These are phyloP conservation scores for Xerus rutilus DNA, from an alignment of 2,797 vertebrate genomes.

Conservation along the genomic window DNA sequence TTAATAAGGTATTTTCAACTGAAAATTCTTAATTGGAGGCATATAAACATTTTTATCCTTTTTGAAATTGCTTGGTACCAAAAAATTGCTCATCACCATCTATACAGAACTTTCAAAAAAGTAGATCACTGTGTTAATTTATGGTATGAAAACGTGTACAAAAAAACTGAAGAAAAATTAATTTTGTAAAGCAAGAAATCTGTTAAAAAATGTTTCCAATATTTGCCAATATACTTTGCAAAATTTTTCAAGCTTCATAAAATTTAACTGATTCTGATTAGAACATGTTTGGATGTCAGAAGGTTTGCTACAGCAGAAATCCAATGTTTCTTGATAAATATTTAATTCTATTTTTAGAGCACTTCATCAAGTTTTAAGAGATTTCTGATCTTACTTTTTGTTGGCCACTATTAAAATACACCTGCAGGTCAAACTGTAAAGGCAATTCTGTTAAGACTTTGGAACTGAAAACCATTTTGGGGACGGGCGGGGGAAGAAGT, in stretches of 20 bases:
- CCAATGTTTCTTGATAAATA: constrained; percentile 44
- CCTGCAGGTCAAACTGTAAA: constrained; percentile 50
- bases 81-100: not conserved
- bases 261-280: constrained; percentile 45
- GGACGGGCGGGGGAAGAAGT: not conserved
- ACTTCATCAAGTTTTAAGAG: constrained; percentile 57
- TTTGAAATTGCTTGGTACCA: not conserved
- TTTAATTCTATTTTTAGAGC: constrained; percentile 38
- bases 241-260: constrained; percentile 35
- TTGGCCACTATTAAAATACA: constrained; percentile 41
- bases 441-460: constrained; percentile 80
- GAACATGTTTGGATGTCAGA: not conserved
- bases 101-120: not conserved
- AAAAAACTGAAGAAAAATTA: constrained; percentile 37
- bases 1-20: constrained; percentile 50
- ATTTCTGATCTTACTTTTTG: constrained; percentile 49
- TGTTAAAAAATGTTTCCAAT: constrained; percentile 21
- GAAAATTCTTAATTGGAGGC: constrained; percentile 34
- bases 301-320: not conserved
- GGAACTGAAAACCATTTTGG: constrained; percentile 74
- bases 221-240: constrained; percentile 22
- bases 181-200: not conserved
- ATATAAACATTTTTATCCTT: constrained; percentile 40
- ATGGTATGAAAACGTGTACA: not conserved
- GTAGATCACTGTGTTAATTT: constrained; percentile 35